Conservation (phyloP, 2,113 vertebrate genomes). For the Dinomys branickii region DNA sequence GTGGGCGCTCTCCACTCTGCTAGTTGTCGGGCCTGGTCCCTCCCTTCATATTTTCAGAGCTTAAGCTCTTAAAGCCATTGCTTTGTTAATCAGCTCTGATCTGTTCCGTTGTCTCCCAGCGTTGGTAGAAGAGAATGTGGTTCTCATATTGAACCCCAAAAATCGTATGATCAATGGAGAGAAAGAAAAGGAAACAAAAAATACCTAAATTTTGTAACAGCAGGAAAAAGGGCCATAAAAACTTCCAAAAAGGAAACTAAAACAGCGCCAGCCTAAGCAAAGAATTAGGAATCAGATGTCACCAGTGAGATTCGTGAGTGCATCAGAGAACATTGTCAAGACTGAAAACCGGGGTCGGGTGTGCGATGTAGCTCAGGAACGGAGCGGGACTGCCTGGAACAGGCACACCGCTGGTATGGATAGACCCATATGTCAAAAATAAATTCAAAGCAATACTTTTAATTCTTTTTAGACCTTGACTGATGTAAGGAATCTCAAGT, state of each 20-base stretch:
- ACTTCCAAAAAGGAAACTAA: conserved; percentile 15
- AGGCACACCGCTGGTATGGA: not conserved
- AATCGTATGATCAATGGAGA: too few species aligned
- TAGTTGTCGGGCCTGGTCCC: not conserved
- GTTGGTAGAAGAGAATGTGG: not conserved
- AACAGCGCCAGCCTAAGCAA: not conserved
- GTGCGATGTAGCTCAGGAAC: not conserved
- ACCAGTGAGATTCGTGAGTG: not conserved
- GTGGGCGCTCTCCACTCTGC: not conserved
- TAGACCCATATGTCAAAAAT: not conserved
- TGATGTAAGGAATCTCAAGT: conserved; percentile 92
- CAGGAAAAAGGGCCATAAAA: not conserved
- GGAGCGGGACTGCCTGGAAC: not conserved
- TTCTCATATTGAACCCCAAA: not conserved
- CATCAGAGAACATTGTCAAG: not conserved
- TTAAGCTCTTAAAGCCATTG: not conserved
- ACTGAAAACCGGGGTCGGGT: not conserved
- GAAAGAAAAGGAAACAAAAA: not conserved
- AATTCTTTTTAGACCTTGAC: conserved; percentile 91
- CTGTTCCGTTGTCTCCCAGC: not conserved
- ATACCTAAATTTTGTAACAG: not conserved
- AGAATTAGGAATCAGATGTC: not conserved
- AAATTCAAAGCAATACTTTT: conserved; percentile 50
- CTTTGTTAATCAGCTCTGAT: not conserved
- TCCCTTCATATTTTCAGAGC: not conserved